Percentiles rank a stretch among this genome's conserved stretches.
phyloP scores from a whole-genome alignment of 2,888 invertebrate genomes.

The Nomada fabriciana region DNA sequence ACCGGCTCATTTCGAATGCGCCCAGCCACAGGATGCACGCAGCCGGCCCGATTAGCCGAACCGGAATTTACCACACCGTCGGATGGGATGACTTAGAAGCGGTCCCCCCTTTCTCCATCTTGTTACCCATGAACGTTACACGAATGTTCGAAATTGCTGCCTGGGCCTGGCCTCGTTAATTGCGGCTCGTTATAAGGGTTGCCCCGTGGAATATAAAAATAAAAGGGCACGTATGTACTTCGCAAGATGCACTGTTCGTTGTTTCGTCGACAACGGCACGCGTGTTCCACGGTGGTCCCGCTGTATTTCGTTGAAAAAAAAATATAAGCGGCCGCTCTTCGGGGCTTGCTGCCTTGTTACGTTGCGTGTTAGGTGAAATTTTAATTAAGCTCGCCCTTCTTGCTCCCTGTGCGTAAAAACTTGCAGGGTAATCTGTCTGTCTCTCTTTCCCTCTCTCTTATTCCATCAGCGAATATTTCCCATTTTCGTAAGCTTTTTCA shows the following conservation, averaged over 20 bases:
- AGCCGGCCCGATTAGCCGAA: conserved; percentile 53
- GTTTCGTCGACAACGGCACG: conserved; percentile 28
- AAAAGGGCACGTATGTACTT: too few relatives aligned
- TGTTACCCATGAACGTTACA: conserved; percentile 21
- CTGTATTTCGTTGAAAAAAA: neutral
- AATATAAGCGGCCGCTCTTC: neutral
- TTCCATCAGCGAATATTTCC: neutral
- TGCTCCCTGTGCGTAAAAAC: conserved; percentile 4
- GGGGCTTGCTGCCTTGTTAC: conserved; percentile 1
- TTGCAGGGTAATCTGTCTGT: neutral
- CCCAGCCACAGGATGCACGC: conserved; percentile 49
- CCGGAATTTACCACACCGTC: conserved; percentile 47
- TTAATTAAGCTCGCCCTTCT: conserved; percentile 14
- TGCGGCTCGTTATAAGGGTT: conserved; percentile 72
- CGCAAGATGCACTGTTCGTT: neutral
- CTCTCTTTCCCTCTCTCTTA: too few relatives aligned
- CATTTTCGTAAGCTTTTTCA: neutral
- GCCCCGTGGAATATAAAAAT: conserved; percentile 43
- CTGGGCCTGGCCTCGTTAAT: conserved; percentile 69
- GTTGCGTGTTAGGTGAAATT: conserved; percentile 38
- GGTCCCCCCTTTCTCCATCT: neutral
- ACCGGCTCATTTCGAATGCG: conserved; percentile 61
- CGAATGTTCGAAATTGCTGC: conserved; percentile 73
- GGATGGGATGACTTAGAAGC: conserved; percentile 65
- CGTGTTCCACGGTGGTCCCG: conserved; percentile 24